Base-by-base conservation (phyloP, 2,113 vertebrate genomes). In the Myanophis thanlyinensis region DNA sequence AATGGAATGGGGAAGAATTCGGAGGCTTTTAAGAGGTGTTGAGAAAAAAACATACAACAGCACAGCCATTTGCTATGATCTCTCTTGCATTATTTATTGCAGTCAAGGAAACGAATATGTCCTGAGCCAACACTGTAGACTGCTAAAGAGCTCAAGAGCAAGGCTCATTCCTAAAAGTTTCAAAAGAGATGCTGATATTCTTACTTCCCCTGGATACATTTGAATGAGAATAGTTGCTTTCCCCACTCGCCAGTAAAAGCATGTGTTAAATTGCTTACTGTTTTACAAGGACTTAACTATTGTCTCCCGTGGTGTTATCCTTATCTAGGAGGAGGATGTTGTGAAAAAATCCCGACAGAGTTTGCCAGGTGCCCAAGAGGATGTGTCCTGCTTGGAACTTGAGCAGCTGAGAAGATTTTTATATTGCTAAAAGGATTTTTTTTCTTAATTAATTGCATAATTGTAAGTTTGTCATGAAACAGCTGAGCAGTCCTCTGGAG, bases 371-470 rank as follows among this genome's bases (percentile, higher is more conserved):
- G 5, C 93, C 56, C 89, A 59, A 52, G 84, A 93, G 89, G 49
- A 18, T 62, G 52, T 5, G 56, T 8, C 90, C 93, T 90, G 8
- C 92, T 93, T 40, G 20, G 18, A 94, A 73, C 40, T 91, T 91
- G 49, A 94, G 89, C 92, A 94, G 53, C 92, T 95, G 25, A 51
- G 94, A 93, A 95, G 92, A 46, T 93, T 97, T 80, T 94, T 95
- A 86, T 94, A 94, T 95, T 95, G 91, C 92, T 0, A 47, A 96
- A 92, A 93, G 80, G 67, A 52, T 56, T 85, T 95, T 89, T 35
- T 35, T 9, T 95, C 96, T 96, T 94, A 97, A 96, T 97, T 96
- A 96, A 96, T 96, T 95, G 87, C 54, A 84, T 51, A 94, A 93
- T 95, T 95, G 93, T 48, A 20, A 1, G 86, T 94, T 93, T 95